Evolutionary conservation across 2,888 invertebrate genomes (phyloP).

Genomic region (Germaria angustata): DNA sequence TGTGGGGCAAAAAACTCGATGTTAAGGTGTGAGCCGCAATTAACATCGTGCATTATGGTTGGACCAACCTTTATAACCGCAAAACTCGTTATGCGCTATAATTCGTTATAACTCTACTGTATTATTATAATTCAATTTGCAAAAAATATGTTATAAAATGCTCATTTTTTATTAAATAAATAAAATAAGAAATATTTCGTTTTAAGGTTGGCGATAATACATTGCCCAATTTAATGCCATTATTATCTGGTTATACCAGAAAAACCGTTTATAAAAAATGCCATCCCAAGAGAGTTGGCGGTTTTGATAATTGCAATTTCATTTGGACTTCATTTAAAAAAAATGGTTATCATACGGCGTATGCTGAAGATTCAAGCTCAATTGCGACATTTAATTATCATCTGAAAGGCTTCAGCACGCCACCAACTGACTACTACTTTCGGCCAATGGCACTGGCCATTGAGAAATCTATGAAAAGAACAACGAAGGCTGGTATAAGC

Average conservation of each 20-base stretch:
- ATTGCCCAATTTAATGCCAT: slow-evolving; percentile 92
- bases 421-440: slow-evolving; percentile 91
- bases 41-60: too few species aligned
- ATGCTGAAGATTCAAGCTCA: slow-evolving; percentile 86
- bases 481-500: slow-evolving; percentile 80
- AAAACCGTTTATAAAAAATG: slow-evolving; percentile 80
- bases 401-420: slow-evolving; percentile 85
- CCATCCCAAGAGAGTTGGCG: slow-evolving; percentile 81
- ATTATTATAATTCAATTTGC: too few species aligned
- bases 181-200: background rate
- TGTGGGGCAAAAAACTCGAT: too few species aligned
- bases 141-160: too few species aligned
- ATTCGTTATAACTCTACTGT: too few species aligned
- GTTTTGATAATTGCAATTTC: slow-evolving; percentile 86
- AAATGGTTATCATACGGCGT: slow-evolving; percentile 87
- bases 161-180: background rate
- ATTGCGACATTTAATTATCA: slow-evolving; percentile 86
- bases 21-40: too few species aligned
- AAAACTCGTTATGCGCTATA: too few species aligned
- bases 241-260: slow-evolving; percentile 85
- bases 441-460: slow-evolving; percentile 86
- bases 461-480: slow-evolving; percentile 81
- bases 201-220: slow-evolving; percentile 90
- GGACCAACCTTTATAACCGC: too few species aligned
- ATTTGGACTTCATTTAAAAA: slow-evolving; percentile 88